phyloP scores from a whole-genome alignment of 2,888 invertebrate species.

The Mellilla xanthometata region DNA sequence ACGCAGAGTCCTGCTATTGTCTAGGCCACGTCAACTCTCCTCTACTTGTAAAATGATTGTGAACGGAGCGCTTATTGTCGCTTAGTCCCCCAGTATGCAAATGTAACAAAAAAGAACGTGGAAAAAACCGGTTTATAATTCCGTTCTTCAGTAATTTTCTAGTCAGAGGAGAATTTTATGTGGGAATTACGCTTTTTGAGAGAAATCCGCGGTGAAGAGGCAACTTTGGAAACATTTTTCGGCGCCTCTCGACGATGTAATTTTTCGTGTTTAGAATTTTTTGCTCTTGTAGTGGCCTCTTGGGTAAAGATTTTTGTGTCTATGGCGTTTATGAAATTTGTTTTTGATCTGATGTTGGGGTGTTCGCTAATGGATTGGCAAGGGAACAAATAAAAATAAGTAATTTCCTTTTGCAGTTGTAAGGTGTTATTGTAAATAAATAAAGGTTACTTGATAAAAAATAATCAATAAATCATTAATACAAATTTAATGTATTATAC shows the following conservation, averaged over 20 bases:
- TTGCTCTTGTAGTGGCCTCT: slow-evolving; percentile 6
- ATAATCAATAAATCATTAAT: too few relatives aligned
- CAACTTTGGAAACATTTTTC: slow-evolving; percentile 22
- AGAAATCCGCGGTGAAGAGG: slow-evolving; percentile 21
- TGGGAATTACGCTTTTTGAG: slow-evolving; percentile 22
- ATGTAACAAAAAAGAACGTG: slow-evolving; percentile 43
- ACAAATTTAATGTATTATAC: too few relatives aligned
- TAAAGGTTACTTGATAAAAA: too few relatives aligned
- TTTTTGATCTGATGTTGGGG: slow-evolving; percentile 1
- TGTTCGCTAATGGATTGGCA: too few relatives aligned
- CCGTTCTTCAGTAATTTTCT: slow-evolving; percentile 34
- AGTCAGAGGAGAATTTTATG: slow-evolving; percentile 25
- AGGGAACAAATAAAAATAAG: too few relatives aligned
- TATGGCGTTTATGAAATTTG: slow-evolving; percentile 3
- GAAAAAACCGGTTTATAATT: slow-evolving; percentile 41
- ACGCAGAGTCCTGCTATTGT: slow-evolving; percentile 56
- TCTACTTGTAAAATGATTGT: slow-evolving; percentile 54
- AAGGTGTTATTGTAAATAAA: too few relatives aligned
- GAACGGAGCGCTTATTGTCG: slow-evolving; percentile 53
- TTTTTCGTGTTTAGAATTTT: slow-evolving; percentile 24
- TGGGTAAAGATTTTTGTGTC: slow-evolving; percentile 2
- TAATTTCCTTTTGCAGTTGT: too few relatives aligned
- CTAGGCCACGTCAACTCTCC: slow-evolving; percentile 57
- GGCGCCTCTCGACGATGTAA: slow-evolving; percentile 15
- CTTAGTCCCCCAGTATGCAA: slow-evolving; percentile 47